Base-by-base conservation (phyloP, 1,140 invertebrate genomes). In the Mamestra configurata region DNA sequence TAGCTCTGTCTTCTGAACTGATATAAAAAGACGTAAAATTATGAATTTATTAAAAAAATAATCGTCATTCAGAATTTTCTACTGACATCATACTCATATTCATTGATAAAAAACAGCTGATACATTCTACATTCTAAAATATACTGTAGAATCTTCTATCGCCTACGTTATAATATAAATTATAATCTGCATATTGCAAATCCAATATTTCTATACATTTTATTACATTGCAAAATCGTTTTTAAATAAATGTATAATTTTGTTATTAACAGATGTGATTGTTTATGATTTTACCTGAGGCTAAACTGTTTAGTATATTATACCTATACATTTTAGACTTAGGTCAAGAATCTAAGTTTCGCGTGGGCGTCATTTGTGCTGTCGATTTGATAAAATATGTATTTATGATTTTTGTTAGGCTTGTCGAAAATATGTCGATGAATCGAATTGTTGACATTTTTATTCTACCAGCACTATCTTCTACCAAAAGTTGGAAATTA, bases 371-470 rank as follows among this genome's bases (percentile, higher is more conserved):
- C 57, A 61, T n/a, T 46, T 10, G 1, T 1, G 13, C 27, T 61
- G 40, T 68, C 40, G 31, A 49, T 66, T 22, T 66, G 8, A 24
- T 68, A 46, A 68, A 46, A 68, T 68, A 68, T 68, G 40, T 68
- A 5, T 46, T 46, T 68, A 0, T 24, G 18, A 24, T 68, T 20
- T 46, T 46, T 24, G 5, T 31, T 31, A 31, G 27, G 27, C 5
- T 31, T 31, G 27, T 31, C 27, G 27, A 31, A 31, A 5, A 5
- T 31, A 3, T 31, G 27, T 31, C 27, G 27, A 31, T 31, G 5
- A 3, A 31, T 31, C 27, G 27, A 31, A 3, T 1, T 31, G 5
- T 31, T 31, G 27, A 31, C 27, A 31, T 1, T 31, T 31, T 31
- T 31, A 5, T 31, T 31, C 1, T 31, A 31, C 27, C 5, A 31